Conservation (phyloP, 2,888 invertebrate species). For the Aricia artaxerxes region DNA sequence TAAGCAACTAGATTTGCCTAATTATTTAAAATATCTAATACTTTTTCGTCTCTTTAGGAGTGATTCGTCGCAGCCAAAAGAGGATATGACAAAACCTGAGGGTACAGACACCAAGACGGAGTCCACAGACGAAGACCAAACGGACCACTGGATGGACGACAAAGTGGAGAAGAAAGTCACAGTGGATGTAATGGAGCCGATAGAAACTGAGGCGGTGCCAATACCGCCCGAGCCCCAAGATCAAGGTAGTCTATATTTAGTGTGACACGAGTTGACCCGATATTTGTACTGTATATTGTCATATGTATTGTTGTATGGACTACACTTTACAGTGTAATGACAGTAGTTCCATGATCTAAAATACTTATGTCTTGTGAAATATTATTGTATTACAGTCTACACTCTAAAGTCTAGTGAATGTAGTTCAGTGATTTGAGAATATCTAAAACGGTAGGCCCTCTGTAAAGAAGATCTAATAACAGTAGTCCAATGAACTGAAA, state of each 20-base stretch:
- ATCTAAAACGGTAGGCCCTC: neutral
- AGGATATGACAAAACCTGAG: slow-evolving; percentile 42
- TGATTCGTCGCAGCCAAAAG: slow-evolving; percentile 60
- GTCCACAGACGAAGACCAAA: slow-evolving; percentile 42
- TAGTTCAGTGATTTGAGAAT: slow-evolving; percentile 1
- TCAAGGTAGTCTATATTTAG: slow-evolving; percentile 28
- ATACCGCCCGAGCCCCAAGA: slow-evolving; percentile 32
- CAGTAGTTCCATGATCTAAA: too few relatives aligned
- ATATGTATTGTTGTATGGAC: neutral
- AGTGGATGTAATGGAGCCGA: slow-evolving; percentile 44
- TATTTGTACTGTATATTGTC: neutral
- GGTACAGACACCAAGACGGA: slow-evolving; percentile 50
- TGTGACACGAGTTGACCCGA: neutral
- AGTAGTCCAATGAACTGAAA: too few relatives aligned
- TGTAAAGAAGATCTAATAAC: too few relatives aligned
- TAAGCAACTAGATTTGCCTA: neutral
- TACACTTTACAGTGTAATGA: too few relatives aligned
- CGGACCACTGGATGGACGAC: slow-evolving; percentile 40
- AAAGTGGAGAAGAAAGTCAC: slow-evolving; percentile 41
- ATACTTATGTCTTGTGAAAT: too few relatives aligned
- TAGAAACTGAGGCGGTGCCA: slow-evolving; percentile 39
- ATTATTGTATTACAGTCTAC: neutral
- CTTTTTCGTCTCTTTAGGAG: slow-evolving; percentile 44
- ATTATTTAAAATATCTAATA: neutral
- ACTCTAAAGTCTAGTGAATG: neutral